Evolutionary conservation across 2,113 vertebrate species (phyloP), one percentile per base, ranked within the genome.

Genomic region (Sceloporus tristichus): DNA sequence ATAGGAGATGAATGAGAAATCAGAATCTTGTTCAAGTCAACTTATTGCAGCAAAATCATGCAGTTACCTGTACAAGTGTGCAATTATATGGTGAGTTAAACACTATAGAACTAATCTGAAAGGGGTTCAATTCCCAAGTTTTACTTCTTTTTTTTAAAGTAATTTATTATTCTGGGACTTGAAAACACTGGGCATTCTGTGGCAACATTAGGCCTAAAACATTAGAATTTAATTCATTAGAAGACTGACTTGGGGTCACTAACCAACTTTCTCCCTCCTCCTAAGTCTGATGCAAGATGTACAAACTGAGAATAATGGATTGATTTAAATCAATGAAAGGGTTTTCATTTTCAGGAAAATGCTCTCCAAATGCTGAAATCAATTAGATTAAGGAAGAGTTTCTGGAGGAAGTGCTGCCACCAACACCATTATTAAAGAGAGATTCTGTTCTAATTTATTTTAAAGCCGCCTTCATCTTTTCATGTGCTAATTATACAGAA

Each of bases 81-180:
- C 27, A 85, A 92, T 83, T 29, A 5, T 82, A 81, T 9, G 65
- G 18, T 56, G 79, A 23, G 13, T 71, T 84, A 65, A 73, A 78
- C 25, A 84, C 62, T 87, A 84, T 1, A 56, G 34, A 87, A 84
- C 25, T 79, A 79, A 75, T 85, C 77, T 5, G 74, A 85, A 90
- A 38, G 9, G 74, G 62, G 7, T 77, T 8, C 59, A 13, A 4
- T 11, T 54, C 21, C 42, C 48, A 79, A 40, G 62, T 40, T n/a
- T 79, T 68, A 29, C 66, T 77, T 75, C 29, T 76, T 77, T 75
- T 62, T 88, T 83, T 59, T 62, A 62, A 29, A 71, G 42, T 88
- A 84, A 88, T 85, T 91, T 91, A 83, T 77, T 76, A 42, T 9
- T 9, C 34, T 71, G 53, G 29, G 78, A 77, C 56, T 65, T 40